A percentile compares a stretch with the other conserved stretches of the same genome.
Conservation (phyloP, 2,888 invertebrate genomes). For the Odontocolon sp. region DNA sequence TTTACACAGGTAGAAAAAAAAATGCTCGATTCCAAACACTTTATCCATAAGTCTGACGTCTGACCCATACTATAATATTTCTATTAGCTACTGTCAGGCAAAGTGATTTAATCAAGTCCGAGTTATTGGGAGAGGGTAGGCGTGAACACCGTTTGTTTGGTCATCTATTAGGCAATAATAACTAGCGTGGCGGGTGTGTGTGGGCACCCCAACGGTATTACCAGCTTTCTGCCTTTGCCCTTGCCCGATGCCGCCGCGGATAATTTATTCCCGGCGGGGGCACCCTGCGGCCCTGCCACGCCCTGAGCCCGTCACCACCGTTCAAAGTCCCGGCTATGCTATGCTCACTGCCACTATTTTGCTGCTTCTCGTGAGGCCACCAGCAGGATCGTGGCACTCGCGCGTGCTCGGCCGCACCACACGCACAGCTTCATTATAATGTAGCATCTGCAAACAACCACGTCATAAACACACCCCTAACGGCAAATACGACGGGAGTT, state of each 20-base stretch:
- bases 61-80: too few species aligned
- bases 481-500: conserved; percentile 62
- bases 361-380: conserved; percentile 2
- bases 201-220: conserved; percentile 5
- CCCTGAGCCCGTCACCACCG: conserved; percentile 73
- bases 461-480: conserved; percentile 78
- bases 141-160: conserved; percentile 76
- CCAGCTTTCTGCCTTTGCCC: conserved; percentile 33
- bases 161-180: conserved; percentile 79
- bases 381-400: conserved; percentile 24
- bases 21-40: too few species aligned
- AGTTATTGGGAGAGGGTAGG: conserved; percentile 72
- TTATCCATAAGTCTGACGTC: too few species aligned
- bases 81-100: conserved; percentile 50
- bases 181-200: conserved; percentile 62
- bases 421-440: conserved; percentile 75
- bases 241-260: conserved; percentile 70
- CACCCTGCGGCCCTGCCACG: conserved; percentile 78
- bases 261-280: conserved; percentile 78
- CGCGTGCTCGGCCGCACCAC: conserved; percentile 50
- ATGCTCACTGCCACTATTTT: neutral
- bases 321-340: conserved; percentile 45
- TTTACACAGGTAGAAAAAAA: too few species aligned
- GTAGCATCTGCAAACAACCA: conserved; percentile 74
- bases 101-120: conserved; percentile 73